Evolutionary conservation across 1,140 invertebrate species (phyloP), one percentile per base, ranked within the genome.

Genomic region (Ladona fulva): DNA sequence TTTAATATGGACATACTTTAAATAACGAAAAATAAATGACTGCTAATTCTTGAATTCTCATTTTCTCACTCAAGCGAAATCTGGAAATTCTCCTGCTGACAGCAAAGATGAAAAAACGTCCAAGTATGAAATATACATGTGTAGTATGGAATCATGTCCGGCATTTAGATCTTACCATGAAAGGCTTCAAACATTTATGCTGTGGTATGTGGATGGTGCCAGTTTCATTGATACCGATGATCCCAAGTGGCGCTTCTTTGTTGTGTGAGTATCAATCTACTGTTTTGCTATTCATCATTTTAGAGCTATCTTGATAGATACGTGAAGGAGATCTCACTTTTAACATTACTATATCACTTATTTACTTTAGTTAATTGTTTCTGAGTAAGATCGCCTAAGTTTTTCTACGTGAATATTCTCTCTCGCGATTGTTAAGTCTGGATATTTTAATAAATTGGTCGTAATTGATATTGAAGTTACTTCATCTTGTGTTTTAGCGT

Each of bases 131-230:
- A 89, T 97, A 14, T 97, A 94, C 82, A 90, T 89, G 81, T 90
- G 90, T 82, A 90, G 94, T 81, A 89, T 90, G 79, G 87, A 86
- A 19, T 88, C 87, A 6, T 66, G 52, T 73, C 89, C 90, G 25
- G 90, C 91, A 16, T 98, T 97, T 82, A 83, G 89, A 29, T 87
- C 91, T 19, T 98, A 93, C 84, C 94, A 97, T 83, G 86, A 91
- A 80, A 89, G 93, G 78, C 86, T 99, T 78, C 95, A 98, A 86
- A 96, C 95, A 8, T 97, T 98, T 83, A 86, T 98, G 14, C 84
- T 98, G 77, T 99, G 95, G 93, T 99, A 93, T 83, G 95, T 99
- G 81, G 97, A 99, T 89, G 96, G 94, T 7, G 93, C 93, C 14
- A 93, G 91, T 74, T 98, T 93, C 83, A 95, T 99, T 81, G 96